Percentiles rank a stretch among this genome's conserved stretches.
phyloP scores from a whole-genome alignment of 2,113 vertebrate genomes.

The Plotosus lineatus region DNA sequence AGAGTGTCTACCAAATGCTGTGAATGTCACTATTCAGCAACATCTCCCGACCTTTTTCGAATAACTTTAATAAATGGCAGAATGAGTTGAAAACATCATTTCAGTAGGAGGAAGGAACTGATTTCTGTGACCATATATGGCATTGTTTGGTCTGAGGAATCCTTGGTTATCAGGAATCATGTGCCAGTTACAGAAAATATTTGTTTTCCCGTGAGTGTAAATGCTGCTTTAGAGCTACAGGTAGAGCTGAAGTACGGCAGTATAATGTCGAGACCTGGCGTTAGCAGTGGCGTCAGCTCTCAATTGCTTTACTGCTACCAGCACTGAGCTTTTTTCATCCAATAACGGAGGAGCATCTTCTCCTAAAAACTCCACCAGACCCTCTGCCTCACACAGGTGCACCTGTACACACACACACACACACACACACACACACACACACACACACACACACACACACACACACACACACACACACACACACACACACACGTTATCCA shows the following conservation, averaged over 20 bases:
- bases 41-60: too few species aligned
- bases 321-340: conserved; percentile 63
- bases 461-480: conserved; percentile 71
- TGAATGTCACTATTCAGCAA: too few species aligned
- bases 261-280: conserved; percentile 68
- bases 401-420: conserved; percentile 66
- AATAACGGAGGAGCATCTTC: conserved; percentile 68
- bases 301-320: conserved; percentile 83
- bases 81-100: too few species aligned
- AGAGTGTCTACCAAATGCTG: too few species aligned
- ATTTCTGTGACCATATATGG: too few species aligned
- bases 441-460: conserved; percentile 77
- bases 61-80: too few species aligned
- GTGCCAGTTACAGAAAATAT: too few species aligned
- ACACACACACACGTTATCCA: not conserved
- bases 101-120: too few species aligned
- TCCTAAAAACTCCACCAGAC: conserved; percentile 75
- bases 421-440: not conserved
- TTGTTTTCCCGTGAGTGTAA: too few species aligned
- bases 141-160: not conserved
- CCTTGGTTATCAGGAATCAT: too few species aligned
- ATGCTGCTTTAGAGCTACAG: not conserved
- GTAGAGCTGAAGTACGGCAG: not conserved
- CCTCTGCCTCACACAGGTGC: conserved; percentile 80
- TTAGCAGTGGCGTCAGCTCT: conserved; percentile 78